A percentile compares a stretch with the other conserved stretches of the same genome.
phyloP scores from a whole-genome alignment of 2,888 invertebrate genomes.

The Mesochorus sp. region DNA sequence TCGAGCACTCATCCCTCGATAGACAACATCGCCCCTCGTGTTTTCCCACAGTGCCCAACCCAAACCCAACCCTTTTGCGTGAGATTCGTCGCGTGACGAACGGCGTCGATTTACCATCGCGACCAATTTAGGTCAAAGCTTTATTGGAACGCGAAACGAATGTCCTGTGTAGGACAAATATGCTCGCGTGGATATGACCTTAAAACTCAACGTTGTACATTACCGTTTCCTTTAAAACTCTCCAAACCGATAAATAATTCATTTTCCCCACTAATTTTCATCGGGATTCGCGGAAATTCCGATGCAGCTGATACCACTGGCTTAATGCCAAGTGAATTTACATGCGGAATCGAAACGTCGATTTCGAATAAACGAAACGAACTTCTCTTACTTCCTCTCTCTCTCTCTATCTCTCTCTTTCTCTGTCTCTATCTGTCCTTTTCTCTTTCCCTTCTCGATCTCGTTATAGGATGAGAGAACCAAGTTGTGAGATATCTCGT shows the following conservation, averaged over 20 bases:
- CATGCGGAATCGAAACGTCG: slow-evolving; percentile 53
- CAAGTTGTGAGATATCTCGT: slow-evolving; percentile 5
- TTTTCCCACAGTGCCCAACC: no score
- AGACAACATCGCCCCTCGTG: no score
- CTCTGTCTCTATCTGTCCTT: background rate
- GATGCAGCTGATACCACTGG: slow-evolving; percentile 17
- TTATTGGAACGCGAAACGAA: slow-evolving; percentile 68
- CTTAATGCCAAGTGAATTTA: slow-evolving; percentile 51
- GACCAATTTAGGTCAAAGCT: slow-evolving; percentile 75
- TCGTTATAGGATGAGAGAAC: slow-evolving; percentile 9
- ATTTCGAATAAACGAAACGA: slow-evolving; percentile 51
- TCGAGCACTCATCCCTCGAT: no score
- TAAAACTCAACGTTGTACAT: slow-evolving; percentile 50
- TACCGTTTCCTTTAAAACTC: background rate
- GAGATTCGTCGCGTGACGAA: slow-evolving; percentile 62
- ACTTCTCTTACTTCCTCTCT: background rate
- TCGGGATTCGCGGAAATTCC: slow-evolving; percentile 19
- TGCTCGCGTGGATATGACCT: slow-evolving; percentile 27
- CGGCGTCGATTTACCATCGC: slow-evolving; percentile 69
- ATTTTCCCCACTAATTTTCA: slow-evolving; percentile 52
- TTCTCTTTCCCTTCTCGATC: background rate
- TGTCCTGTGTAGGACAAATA: background rate
- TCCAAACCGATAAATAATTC: slow-evolving; percentile 46
- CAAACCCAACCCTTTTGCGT: slow-evolving; percentile 14
- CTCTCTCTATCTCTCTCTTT: background rate